A percentile compares a stretch with the other conserved stretches of the same genome.
Conservation (phyloP, 1,140 invertebrate species). For the Agrypnia vestita region DNA sequence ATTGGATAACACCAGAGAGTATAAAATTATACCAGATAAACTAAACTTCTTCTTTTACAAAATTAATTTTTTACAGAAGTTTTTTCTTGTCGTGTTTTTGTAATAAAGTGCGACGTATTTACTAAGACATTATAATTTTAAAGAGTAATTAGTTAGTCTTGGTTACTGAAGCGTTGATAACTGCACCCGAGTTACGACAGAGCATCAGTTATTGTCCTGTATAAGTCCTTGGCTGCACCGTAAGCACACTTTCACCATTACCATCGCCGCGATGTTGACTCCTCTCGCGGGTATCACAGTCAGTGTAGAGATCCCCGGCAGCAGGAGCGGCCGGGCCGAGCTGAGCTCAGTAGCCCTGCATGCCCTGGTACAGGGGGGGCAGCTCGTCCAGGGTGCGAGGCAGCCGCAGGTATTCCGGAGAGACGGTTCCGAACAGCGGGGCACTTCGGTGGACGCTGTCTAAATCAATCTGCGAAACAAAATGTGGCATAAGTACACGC, state of each 20-base stretch:
- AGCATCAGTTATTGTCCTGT: not conserved
- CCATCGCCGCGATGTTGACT: not conserved
- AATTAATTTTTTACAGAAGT: no score
- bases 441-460: constrained; percentile 53
- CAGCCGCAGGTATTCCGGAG: constrained; percentile 55
- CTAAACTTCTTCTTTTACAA: no score
- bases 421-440: constrained; percentile 57
- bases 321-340: constrained; percentile 2
- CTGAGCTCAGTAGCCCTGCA: constrained; percentile 34
- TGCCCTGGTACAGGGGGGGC: constrained; percentile 38
- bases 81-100: no score
- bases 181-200: not conserved
- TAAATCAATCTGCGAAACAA: constrained; percentile 49
- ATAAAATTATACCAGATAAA: no score
- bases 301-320: constrained; percentile 53
- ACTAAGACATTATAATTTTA: no score
- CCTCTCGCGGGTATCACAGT: constrained; percentile 54
- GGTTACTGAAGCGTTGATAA: not conserved
- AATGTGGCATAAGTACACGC: not conserved
- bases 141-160: no score
- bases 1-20: no score
- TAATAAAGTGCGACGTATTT: no score
- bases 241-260: constrained; percentile 3
- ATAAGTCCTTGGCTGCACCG: constrained; percentile 16
- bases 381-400: constrained; percentile 57